Percentiles rank a stretch among this genome's conserved stretches.
Evolutionary conservation across 2,113 vertebrate genomes (phyloP).

Genomic region (Crotalus horridus): DNA sequence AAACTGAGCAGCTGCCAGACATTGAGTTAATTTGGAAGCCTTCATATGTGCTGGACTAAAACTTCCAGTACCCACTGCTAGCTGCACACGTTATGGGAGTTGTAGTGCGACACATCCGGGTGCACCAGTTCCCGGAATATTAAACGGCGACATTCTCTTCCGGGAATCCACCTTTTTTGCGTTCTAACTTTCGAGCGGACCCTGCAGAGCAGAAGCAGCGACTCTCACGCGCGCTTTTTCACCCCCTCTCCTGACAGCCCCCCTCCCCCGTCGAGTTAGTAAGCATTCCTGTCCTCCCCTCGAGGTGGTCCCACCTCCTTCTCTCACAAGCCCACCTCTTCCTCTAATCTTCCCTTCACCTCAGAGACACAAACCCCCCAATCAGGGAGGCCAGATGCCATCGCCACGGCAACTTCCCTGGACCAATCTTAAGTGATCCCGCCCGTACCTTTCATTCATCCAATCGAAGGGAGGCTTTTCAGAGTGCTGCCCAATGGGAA

Average conservation of each 20-base stretch:
- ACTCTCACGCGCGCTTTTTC: background rate
- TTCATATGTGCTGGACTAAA: background rate
- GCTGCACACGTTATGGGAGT: background rate
- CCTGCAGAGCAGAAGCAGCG: background rate
- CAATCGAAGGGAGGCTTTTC: accelerated
- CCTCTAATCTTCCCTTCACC: constrained; percentile 53
- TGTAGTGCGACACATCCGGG: background rate
- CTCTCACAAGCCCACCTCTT: constrained; percentile 26
- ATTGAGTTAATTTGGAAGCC: background rate
- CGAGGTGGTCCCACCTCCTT: background rate
- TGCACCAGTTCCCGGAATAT: background rate
- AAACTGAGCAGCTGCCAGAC: background rate
- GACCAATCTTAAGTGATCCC: background rate
- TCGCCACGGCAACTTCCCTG: constrained; percentile 38
- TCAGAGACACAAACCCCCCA: constrained; percentile 54
- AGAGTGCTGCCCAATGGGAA: background rate
- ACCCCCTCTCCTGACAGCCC: background rate
- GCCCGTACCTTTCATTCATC: accelerated
- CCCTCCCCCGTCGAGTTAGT: background rate
- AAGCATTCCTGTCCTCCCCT: background rate
- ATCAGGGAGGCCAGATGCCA: constrained; percentile 38
- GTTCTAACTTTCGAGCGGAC: background rate
- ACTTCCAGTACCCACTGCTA: background rate
- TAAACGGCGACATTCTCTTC: background rate
- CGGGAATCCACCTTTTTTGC: background rate